Evolutionary conservation across 2,113 vertebrate genomes (phyloP), one percentile per base, ranked within the genome.

Genomic region (Eonycteris spelaea): DNA sequence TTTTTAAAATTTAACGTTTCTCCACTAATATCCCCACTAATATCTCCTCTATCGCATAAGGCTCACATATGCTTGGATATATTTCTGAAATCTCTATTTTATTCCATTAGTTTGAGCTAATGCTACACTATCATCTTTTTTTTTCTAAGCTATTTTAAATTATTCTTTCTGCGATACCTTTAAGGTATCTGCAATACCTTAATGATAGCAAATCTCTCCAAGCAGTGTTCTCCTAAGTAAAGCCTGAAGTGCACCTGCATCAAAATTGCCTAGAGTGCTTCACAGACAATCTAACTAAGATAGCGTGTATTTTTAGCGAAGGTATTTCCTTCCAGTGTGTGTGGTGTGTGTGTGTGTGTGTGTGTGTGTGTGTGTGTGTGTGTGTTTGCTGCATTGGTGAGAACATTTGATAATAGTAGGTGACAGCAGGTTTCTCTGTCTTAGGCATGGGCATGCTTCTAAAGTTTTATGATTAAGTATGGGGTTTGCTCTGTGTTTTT

Each of bases 101-200:
- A 21, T 74, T 88, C 55, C 24, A 14, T 89, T 73, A 59, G 33
- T 70, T 77, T 95, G 35, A 86, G 26, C 16, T 65, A 91, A 91
- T 87, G 48, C 26, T 30, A 70, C 5, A 78, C 26, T 57, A 22
- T 68, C 28, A 75, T 55, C 38, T 82, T 63, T 74, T 94, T 43
- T 77, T 38, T 92, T 33, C 74, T 84, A n/a, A 70, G n/a, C 57
- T 90, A 10, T 85, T 93, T 95, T 53, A 86, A 70, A 55, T 75
- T 86, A 65, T 82, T 86, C 28, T 89, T 91, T 26, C 26, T 87
- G 30, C 51, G 5, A 16, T 51, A 51, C 51, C 15, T 51, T 51
- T 51, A 51, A 51, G 51, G 51, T 51, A 51, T 51, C 15, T 7
- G 19, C 22, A 90, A 7, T 59, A 26, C 59, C 67, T 80, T 95